Conservation (phyloP, 2,113 vertebrate species). For the human (Homo sapiens) region GRCh38 chrX:139905501-139906000, state of each 20-base stretch:
- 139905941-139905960: not conserved
- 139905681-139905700: not conserved
- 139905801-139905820: constrained; percentile 16
- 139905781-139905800: not conserved
- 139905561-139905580: not conserved
- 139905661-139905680: not conserved
- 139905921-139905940: constrained; percentile 24
- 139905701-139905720: not conserved
- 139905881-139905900: constrained; percentile 30
- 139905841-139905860: not conserved
- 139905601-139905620: not conserved
- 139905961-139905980: not conserved
- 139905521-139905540: not conserved
- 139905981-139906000: not conserved
- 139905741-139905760: constrained; percentile 36
- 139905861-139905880: constrained; percentile 34
- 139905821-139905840: not conserved
- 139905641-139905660: not conserved
- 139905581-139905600: not conserved
- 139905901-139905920: not conserved
- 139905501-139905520: not conserved
- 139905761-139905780: not conserved
- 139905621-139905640: constrained; percentile 26
- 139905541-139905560: not conserved
- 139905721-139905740: constrained; percentile 7